Conservation (phyloP, 1,140 invertebrate species). For the Gyrodactylus salaris region DNA sequence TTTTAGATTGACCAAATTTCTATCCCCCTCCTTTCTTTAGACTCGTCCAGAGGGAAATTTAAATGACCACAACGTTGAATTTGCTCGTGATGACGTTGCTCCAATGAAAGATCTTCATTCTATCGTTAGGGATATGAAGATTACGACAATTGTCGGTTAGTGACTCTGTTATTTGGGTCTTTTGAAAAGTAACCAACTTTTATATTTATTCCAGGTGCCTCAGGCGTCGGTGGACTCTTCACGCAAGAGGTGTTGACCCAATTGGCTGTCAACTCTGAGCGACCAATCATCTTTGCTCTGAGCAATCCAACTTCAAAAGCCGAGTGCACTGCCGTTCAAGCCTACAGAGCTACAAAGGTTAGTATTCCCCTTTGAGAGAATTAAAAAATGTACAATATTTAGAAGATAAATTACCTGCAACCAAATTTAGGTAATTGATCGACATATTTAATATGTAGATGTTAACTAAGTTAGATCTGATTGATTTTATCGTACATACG, state of each 20-base stretch:
- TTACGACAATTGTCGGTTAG: neutral
- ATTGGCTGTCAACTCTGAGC: slow-evolving; percentile 49
- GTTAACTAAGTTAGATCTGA: too few relatives aligned
- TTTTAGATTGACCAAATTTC: too few relatives aligned
- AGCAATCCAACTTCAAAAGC: slow-evolving; percentile 81
- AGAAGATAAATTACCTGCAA: too few relatives aligned
- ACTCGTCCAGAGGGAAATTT: neutral
- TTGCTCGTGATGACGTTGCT: neutral
- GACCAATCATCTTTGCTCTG: slow-evolving; percentile 63
- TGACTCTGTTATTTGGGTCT: neutral
- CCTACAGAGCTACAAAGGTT: slow-evolving; percentile 15
- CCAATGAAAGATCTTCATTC: neutral
- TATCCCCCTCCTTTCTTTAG: too few relatives aligned
- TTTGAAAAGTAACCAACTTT: neutral
- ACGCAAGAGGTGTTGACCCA: slow-evolving; percentile 43
- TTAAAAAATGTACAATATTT: too few relatives aligned
- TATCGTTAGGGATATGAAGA: neutral
- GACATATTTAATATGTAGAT: too few relatives aligned
- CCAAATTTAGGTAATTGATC: too few relatives aligned
- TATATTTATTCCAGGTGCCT: slow-evolving; percentile 34
- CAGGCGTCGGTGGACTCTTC: slow-evolving; percentile 51
- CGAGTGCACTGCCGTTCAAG: slow-evolving; percentile 69
- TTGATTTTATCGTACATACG: too few relatives aligned
- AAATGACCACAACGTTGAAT: neutral
- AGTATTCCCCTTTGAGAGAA: neutral